These are phyloP conservation scores for Probaryconus sp. DNA, from an alignment of 1,140 invertebrate genomes.

Conservation along the genomic window DNA sequence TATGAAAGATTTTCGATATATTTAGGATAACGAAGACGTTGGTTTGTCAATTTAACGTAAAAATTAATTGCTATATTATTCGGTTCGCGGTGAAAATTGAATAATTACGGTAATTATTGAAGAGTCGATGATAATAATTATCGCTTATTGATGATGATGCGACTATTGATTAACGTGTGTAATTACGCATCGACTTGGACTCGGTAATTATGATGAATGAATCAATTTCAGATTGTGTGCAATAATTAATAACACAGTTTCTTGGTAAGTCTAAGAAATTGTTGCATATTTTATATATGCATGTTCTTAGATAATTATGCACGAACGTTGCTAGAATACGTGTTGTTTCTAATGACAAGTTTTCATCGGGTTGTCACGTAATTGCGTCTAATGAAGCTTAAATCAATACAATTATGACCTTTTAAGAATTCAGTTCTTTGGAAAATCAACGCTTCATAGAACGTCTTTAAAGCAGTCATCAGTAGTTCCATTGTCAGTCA, in stretches of 20 bases:
- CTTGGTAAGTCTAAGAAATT: slow-evolving; percentile 4
- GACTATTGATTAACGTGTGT: slow-evolving; percentile 40
- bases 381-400: slow-evolving; percentile 38
- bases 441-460: slow-evolving; percentile 10
- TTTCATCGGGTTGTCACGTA: slow-evolving; percentile 34
- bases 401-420: slow-evolving; percentile 42
- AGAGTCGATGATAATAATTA: slow-evolving; percentile 30
- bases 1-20: no score
- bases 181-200: slow-evolving; percentile 34
- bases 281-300: slow-evolving; percentile 4
- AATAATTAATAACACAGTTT: slow-evolving; percentile 37
- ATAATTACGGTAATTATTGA: slow-evolving; percentile 22
- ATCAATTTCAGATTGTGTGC: slow-evolving; percentile 10
- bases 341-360: slow-evolving; percentile 7
- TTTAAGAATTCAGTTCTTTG: neutral
- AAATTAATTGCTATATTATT: no score
- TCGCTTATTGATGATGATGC: slow-evolving; percentile 31
- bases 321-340: slow-evolving; percentile 26
- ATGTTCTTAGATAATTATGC: slow-evolving; percentile 6
- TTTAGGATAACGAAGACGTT: no score
- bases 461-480: slow-evolving; percentile 15
- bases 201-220: slow-evolving; percentile 47
- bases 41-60: no score
- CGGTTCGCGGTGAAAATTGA: slow-evolving; percentile 6
- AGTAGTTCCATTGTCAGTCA: no score